Conservation (phyloP, 2,888 invertebrate species). For the Sarcophaga rosellei region DNA sequence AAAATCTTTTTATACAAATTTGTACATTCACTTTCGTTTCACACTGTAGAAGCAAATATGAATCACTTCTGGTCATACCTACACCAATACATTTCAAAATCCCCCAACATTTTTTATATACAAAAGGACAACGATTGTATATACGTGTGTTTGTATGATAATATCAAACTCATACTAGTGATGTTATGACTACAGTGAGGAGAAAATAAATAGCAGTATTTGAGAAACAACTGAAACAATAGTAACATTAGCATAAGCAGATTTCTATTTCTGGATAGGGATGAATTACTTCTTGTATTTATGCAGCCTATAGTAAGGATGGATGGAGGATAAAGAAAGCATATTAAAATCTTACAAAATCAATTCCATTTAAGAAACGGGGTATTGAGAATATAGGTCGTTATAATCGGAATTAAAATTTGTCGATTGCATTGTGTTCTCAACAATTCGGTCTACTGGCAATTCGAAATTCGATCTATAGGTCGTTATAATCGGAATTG, state of each 20-base stretch:
- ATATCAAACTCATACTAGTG: not conserved
- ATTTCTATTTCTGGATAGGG: too few relatives aligned
- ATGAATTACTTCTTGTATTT: too few relatives aligned
- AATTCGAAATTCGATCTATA: too few relatives aligned
- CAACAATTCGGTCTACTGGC: too few relatives aligned
- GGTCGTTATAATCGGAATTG: too few relatives aligned
- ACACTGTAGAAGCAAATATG: slow-evolving; percentile 8
- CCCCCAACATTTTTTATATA: not conserved
- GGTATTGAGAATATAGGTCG: too few relatives aligned
- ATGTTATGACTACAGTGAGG: not conserved
- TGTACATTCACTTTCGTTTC: not conserved
- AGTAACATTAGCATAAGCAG: not conserved
- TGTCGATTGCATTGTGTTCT: too few relatives aligned
- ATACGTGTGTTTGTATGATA: slow-evolving; percentile 4
- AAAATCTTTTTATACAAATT: not conserved
- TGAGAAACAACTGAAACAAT: not conserved
- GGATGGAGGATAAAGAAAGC: too few relatives aligned
- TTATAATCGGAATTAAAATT: too few relatives aligned
- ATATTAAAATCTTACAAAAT: too few relatives aligned
- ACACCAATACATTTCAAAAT: slow-evolving; percentile 24
- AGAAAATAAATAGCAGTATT: not conserved
- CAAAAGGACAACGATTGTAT: slow-evolving; percentile 1
- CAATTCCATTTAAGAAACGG: too few relatives aligned
- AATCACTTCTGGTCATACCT: slow-evolving; percentile 38
- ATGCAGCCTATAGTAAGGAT: too few relatives aligned